These are phyloP conservation scores for Pharmacophagus antenor DNA, from an alignment of 2,888 invertebrate genomes.

Conservation along the genomic window DNA sequence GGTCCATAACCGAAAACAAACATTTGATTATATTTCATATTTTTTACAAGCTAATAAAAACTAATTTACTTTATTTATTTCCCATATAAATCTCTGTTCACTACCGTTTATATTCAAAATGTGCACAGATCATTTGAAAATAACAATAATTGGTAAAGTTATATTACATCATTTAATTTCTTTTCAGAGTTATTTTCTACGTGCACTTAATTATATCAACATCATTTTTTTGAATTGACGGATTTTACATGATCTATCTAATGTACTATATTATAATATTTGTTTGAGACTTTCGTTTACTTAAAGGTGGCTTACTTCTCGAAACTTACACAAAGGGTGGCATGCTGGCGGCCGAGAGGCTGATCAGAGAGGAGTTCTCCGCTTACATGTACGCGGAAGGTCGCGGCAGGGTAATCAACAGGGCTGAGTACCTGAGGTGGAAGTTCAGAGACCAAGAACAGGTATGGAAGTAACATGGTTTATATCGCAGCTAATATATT, in stretches of 20 bases:
- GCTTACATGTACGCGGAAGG: constrained; percentile 94
- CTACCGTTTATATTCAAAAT: no score
- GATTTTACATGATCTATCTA: no score
- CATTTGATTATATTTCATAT: background rate
- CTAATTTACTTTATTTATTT: background rate
- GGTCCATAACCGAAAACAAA: background rate
- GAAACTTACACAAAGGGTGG: constrained; percentile 93
- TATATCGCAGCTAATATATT: no score
- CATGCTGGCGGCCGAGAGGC: constrained; percentile 89
- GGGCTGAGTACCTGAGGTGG: constrained; percentile 94
- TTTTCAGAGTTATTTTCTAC: no score
- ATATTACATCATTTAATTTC: no score
- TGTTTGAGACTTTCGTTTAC: background rate
- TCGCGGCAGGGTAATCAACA: constrained; percentile 90
- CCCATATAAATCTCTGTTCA: no score
- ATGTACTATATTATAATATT: no score
- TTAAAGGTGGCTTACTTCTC: constrained; percentile 89
- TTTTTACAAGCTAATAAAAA: no score
- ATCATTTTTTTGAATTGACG: no score
- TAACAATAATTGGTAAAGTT: no score
- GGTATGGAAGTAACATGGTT: constrained; percentile 56
- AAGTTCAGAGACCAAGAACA: constrained; percentile 92
- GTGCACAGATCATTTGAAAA: no score
- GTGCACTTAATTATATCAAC: no score
- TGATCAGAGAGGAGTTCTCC: constrained; percentile 92